These are phyloP conservation scores for Strigamia maritima DNA, from an alignment of 2,888 invertebrate genomes.

Conservation along the genomic window DNA sequence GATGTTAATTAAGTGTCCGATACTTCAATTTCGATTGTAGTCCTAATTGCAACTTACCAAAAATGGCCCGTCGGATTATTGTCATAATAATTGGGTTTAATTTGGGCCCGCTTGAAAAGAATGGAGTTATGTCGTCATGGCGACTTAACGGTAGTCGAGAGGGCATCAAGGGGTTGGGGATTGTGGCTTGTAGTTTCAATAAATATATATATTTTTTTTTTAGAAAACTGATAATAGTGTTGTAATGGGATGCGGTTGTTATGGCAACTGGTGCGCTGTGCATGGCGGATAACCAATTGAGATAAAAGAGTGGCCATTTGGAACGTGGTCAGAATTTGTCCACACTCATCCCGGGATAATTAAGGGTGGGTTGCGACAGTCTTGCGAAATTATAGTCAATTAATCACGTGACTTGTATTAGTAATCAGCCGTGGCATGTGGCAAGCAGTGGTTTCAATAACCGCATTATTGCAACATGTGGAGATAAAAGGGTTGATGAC, in stretches of 20 bases:
- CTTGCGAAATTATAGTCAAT: constrained; percentile 11
- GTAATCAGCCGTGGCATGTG: neutral
- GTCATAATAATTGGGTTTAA: constrained; percentile 20
- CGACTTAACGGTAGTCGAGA: neutral
- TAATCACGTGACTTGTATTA: constrained; percentile 26
- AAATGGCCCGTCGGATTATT: constrained; percentile 14
- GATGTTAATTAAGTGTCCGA: constrained; percentile 31
- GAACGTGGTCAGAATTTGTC: constrained; percentile 28
- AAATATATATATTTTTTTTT: neutral
- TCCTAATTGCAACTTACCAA: constrained; percentile 27
- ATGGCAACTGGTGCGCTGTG: neutral
- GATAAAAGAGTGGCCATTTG: constrained; percentile 29
- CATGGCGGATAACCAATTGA: constrained; percentile 2
- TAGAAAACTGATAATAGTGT: neutral
- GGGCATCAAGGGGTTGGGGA: neutral
- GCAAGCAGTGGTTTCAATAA: neutral
- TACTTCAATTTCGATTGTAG: neutral
- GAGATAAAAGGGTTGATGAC: neutral
- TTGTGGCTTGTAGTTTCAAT: neutral
- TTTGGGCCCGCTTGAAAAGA: neutral
- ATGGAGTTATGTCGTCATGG: constrained; percentile 1
- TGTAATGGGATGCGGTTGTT: neutral
- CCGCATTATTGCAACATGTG: neutral
- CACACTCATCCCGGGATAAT: constrained; percentile 18
- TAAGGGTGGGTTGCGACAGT: constrained; percentile 13